phyloP scores from a whole-genome alignment of 1,140 invertebrate genomes.

The Drosophila lowei region DNA sequence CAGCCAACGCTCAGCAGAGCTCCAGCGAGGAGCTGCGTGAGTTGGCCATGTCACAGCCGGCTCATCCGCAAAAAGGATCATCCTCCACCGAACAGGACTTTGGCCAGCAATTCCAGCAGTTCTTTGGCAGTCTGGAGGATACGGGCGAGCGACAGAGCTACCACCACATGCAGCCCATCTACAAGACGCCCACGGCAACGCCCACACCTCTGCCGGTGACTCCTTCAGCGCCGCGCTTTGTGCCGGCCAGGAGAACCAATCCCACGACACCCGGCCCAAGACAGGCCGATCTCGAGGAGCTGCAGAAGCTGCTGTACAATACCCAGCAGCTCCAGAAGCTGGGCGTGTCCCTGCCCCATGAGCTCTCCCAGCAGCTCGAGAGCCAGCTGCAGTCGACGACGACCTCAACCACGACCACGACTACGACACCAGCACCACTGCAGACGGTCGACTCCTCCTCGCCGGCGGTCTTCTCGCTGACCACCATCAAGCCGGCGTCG shows the following conservation, averaged over 20 bases:
- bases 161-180: constrained; percentile 72
- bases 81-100: constrained; percentile 30
- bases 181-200: constrained; percentile 47
- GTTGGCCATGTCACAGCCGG: constrained; percentile 59
- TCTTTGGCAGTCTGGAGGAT: constrained; percentile 68
- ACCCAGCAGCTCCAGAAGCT: constrained; percentile 82
- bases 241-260: constrained; percentile 11
- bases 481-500: constrained; percentile 56
- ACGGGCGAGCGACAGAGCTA: constrained; percentile 64
- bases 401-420: constrained; percentile 8
- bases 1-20: constrained; percentile 4
- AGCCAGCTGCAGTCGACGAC: constrained; percentile 53
- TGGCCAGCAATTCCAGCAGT: constrained; percentile 58
- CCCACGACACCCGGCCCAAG: constrained; percentile 10
- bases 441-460: constrained; percentile 61
- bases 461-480: constrained; percentile 76
- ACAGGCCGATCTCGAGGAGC: constrained; percentile 59
- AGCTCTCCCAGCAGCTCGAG: constrained; percentile 70
- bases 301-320: constrained; percentile 78
- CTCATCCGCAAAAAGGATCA: constrained; percentile 44
- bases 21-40: constrained; percentile 76
- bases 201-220: not conserved
- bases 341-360: constrained; percentile 82
- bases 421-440: constrained; percentile 25
- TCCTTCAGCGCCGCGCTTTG: constrained; percentile 5